These are phyloP conservation scores for Ramphastos sulfuratus DNA, from an alignment of 2,113 vertebrate genomes.

Conservation along the genomic window DNA sequence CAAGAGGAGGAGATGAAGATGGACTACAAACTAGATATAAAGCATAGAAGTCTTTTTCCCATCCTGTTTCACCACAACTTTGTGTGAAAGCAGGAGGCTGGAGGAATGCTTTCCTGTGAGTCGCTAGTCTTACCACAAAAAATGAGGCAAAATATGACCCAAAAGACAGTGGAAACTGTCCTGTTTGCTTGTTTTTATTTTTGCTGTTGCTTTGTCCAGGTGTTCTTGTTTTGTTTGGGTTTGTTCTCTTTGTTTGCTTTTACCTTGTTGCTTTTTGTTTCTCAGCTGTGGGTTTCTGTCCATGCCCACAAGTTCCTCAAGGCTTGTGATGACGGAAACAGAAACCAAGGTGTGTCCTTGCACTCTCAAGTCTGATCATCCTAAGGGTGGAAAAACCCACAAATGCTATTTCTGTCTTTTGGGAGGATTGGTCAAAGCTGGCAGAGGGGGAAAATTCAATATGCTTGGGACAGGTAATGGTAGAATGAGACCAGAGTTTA, in stretches of 20 bases:
- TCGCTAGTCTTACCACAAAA: not conserved
- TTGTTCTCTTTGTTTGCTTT: not conserved
- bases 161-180: not conserved
- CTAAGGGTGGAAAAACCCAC: not conserved
- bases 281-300: not conserved
- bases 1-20: not conserved
- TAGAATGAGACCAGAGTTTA: not conserved
- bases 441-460: not conserved
- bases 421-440: not conserved
- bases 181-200: not conserved
- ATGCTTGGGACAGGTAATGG: not conserved
- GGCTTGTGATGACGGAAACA: not conserved
- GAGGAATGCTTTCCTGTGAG: not conserved
- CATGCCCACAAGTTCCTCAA: not conserved
- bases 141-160: not conserved
- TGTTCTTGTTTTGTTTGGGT: not conserved
- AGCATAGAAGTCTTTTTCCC: not conserved
- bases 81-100: not conserved
- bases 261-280: not conserved
- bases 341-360: not conserved
- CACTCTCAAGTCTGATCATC: not conserved
- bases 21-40: fast-evolving
- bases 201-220: not conserved
- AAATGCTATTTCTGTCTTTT: not conserved
- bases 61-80: not conserved